Evolutionary conservation across 2,888 invertebrate species (phyloP).

Genomic region (Meteorus colon): DNA sequence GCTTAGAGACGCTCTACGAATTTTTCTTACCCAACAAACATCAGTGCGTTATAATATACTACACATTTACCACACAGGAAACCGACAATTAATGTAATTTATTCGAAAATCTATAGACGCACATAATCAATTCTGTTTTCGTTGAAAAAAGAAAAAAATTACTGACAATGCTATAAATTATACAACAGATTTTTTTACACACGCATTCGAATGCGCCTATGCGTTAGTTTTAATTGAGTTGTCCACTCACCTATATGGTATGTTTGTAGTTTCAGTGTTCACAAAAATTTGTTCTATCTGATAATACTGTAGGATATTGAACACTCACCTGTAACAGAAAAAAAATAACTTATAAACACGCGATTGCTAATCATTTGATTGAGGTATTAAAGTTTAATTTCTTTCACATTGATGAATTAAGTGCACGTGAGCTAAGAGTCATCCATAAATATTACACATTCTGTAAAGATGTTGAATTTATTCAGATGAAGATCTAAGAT

Average conservation of each 20-base stretch:
- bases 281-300: not conserved
- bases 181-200: slow-evolving; percentile 11
- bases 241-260: not conserved
- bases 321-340: slow-evolving; percentile 52
- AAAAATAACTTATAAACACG: slow-evolving; percentile 18
- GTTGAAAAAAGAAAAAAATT: not conserved
- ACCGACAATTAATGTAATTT: slow-evolving; percentile 20
- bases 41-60: slow-evolving; percentile 5
- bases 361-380: slow-evolving; percentile 12
- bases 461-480: not conserved
- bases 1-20: slow-evolving; percentile 13
- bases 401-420: not conserved
- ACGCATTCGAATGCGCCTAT: not conserved
- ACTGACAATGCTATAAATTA: slow-evolving; percentile 29
- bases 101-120: not conserved
- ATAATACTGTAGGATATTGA: not conserved
- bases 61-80: not conserved
- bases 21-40: slow-evolving; percentile 1
- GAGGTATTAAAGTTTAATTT: not conserved
- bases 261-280: not conserved
- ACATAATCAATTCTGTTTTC: not conserved
- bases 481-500: not conserved
- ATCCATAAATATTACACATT: not conserved
- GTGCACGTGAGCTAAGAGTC: not conserved
- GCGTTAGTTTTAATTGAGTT: not conserved